Evolutionary conservation across 2,888 invertebrate genomes (phyloP), one percentile per base, ranked within the genome.

Genomic region (Hyalella azteca): DNA sequence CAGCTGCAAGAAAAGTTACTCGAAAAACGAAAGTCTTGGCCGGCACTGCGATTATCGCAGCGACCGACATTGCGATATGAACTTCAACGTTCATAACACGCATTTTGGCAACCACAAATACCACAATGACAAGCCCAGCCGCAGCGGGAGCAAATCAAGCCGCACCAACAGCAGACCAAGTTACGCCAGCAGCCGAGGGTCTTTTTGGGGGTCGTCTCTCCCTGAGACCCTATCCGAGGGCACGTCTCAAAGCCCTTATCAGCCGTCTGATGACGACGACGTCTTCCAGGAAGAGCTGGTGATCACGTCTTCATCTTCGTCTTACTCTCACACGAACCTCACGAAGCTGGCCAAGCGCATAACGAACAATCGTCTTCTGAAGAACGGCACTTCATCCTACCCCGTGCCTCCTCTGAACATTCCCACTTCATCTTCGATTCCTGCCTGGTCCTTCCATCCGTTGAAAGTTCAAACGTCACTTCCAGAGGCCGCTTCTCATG

Each of bases 351-450:
- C 66, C 11, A 66, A 39, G 19, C 36, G 66, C 32, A 66, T 66
- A 7, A 19, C 66, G 19, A 66, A 66, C 66, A 66, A 66, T 36
- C 66, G 66, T 15, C 66, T 66, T 29, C 19, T 66, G 66, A 66
- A 66, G 19, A 66, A 66, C 36, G 39, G 66, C 19, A 66, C 32
- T 39, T 66, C 66, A 29, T 19, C 66, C 7, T 66, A 66, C 39
- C 66, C 66, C 66, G 66, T 66, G 19, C 66, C 66, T 66, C 66
- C 66, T 36, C 29, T 66, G 32, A 66, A 36, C 36, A 36, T 66
- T 66, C 66, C 66, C 36, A 3, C 66, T 13, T 36, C 66, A n/a
- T 32, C 36, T 36, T 36, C 66, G 36, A 66, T 66, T n/a, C 66
- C 66, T 66, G n/a, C 66, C 22, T n/a, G 66, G 19, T 66, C n/a